Conservation (phyloP, 1,140 invertebrate genomes). For the Prorops nasuta region DNA sequence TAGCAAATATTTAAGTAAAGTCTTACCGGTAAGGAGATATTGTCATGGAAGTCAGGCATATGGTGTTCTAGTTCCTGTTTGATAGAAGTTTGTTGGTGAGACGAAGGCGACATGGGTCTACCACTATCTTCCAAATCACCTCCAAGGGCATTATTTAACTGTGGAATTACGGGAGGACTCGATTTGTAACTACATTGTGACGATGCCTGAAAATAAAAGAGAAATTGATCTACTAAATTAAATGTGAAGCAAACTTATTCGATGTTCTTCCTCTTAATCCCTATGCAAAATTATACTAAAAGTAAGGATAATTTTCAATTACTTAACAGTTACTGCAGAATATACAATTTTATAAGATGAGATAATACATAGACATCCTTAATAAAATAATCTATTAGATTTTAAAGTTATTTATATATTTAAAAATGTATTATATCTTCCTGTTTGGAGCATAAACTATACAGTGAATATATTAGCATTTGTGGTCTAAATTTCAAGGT, state of each 20-base stretch:
- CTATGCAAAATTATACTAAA: no score
- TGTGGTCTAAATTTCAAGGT: conserved; percentile 29
- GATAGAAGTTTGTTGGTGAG: conserved; percentile 61
- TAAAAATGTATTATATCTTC: conserved; percentile 1
- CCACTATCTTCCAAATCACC: conserved; percentile 61
- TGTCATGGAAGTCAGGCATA: conserved; percentile 55
- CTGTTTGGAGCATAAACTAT: conserved; percentile 13
- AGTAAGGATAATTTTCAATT: no score
- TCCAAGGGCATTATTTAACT: conserved; percentile 64
- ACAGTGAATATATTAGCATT: conserved; percentile 14
- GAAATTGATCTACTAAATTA: no score
- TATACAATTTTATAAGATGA: no score
- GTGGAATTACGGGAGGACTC: conserved; percentile 62
- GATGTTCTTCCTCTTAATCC: no score
- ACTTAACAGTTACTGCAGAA: no score
- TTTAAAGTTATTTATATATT: neutral
- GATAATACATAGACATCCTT: no score
- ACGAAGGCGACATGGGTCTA: conserved; percentile 57
- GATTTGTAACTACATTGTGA: conserved; percentile 64
- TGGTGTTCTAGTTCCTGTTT: conserved; percentile 64
- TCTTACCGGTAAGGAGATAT: conserved; percentile 55
- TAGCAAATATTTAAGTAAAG: conserved; percentile 20
- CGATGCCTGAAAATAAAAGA: conserved; percentile 54
- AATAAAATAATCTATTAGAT: no score
- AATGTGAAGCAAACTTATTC: no score